Evolutionary conservation across 1,140 invertebrate species (phyloP).

Genomic region (Tetragonula clypearis): DNA sequence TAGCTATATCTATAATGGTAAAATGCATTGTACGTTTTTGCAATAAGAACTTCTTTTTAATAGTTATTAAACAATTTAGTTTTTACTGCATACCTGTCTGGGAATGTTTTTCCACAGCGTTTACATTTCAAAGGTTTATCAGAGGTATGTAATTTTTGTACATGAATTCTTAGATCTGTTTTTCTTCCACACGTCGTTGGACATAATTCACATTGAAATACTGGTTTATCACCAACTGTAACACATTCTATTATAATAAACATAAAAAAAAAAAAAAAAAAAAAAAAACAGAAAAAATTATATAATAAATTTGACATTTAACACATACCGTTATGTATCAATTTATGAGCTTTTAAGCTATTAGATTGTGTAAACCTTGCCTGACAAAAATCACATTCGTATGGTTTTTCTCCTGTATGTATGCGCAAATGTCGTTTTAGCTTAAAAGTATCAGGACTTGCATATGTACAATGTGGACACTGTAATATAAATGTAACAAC

Average conservation of each 20-base stretch:
- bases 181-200: constrained; percentile 98
- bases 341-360: constrained; percentile 95
- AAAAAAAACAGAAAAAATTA: background rate
- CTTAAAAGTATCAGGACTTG: constrained; percentile 98
- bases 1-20: constrained; percentile 85
- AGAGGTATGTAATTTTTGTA: constrained; percentile 97
- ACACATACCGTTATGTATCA: constrained; percentile 94
- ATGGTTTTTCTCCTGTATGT: constrained; percentile 97
- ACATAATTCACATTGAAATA: constrained; percentile 97
- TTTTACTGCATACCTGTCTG: constrained; percentile 85
- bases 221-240: constrained; percentile 93
- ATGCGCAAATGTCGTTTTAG: constrained; percentile 96
- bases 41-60: constrained; percentile 13
- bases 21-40: constrained; percentile 39
- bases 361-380: constrained; percentile 98
- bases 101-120: constrained; percentile 95
- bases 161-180: constrained; percentile 97
- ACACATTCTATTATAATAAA: constrained; percentile 41
- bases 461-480: constrained; percentile 98
- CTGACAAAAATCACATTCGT: constrained; percentile 96
- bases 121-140: constrained; percentile 96
- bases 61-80: background rate
- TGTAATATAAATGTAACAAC: constrained; percentile 74
- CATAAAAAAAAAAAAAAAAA: background rate
- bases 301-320: background rate